Percentiles rank a stretch among this genome's conserved stretches.
Evolutionary conservation across 2,113 vertebrate genomes (phyloP).

Genomic region (Tapirus terrestris): DNA sequence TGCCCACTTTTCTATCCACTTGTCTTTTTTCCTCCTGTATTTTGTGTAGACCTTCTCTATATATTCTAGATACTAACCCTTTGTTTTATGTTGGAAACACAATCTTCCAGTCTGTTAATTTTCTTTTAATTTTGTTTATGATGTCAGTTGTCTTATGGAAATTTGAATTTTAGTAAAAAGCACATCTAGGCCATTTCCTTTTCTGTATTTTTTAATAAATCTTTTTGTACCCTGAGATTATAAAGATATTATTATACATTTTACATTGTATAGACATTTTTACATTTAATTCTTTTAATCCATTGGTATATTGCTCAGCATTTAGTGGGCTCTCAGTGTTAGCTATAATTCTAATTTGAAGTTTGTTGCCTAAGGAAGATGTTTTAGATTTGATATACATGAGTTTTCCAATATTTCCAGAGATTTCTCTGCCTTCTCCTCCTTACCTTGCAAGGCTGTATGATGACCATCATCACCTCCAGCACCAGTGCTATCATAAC

Average conservation of each 20-base stretch:
- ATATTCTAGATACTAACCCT: background rate
- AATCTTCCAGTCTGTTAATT: background rate
- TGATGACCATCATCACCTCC: background rate
- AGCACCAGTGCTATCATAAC: background rate
- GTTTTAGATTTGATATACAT: background rate
- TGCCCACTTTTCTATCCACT: background rate
- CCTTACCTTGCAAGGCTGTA: background rate
- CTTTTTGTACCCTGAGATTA: background rate
- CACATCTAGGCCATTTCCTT: background rate
- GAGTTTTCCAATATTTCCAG: background rate
- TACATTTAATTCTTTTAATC: background rate
- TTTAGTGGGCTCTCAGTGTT: background rate
- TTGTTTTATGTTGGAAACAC: background rate
- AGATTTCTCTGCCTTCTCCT: background rate
- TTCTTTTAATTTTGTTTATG: constrained; percentile 20
- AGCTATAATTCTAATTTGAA: constrained; percentile 4
- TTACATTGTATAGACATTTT: background rate
- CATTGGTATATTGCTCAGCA: background rate
- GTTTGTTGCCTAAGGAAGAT: too few relatives aligned
- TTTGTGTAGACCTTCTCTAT: background rate
- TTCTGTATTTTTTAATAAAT: background rate
- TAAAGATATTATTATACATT: background rate
- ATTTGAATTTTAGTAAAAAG: constrained; percentile 14
- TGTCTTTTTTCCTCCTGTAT: background rate
- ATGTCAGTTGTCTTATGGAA: background rate